Evolutionary conservation across 2,888 invertebrate genomes (phyloP).

Genomic region (Zootermopsis nevadensis): DNA sequence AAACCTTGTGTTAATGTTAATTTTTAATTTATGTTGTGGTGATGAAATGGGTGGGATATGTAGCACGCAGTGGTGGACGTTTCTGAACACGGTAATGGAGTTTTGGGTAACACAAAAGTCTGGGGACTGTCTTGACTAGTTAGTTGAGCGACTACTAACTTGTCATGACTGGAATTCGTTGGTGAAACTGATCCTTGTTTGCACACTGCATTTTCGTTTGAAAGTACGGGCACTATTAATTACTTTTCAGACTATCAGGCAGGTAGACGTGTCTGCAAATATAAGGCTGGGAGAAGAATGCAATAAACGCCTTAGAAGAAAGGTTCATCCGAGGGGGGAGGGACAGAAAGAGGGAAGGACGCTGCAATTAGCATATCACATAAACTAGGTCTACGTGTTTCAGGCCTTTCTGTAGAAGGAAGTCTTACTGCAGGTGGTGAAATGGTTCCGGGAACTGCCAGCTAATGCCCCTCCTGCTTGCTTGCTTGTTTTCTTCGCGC

Average conservation of each 20-base stretch:
- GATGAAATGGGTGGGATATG: too few relatives aligned
- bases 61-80: too few relatives aligned
- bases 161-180: too few relatives aligned
- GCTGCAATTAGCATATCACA: conserved; percentile 26
- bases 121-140: too few relatives aligned
- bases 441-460: conserved; percentile 12
- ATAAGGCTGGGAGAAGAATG: not conserved
- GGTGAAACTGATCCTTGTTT: not conserved
- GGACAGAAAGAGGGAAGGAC: not conserved
- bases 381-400: not conserved
- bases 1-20: not conserved
- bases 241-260: not conserved
- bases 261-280: not conserved
- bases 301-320: not conserved
- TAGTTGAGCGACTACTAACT: too few relatives aligned
- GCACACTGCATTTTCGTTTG: not conserved
- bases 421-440: conserved; percentile 18
- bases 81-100: too few relatives aligned
- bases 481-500: not conserved
- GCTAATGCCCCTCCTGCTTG: not conserved
- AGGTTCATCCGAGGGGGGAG: not conserved
- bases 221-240: not conserved
- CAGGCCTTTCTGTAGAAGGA: not conserved
- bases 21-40: too few relatives aligned
- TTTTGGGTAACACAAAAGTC: too few relatives aligned